These are phyloP conservation scores for Crocuta crocuta DNA, from an alignment of 2,113 vertebrate species.

Conservation along the genomic window DNA sequence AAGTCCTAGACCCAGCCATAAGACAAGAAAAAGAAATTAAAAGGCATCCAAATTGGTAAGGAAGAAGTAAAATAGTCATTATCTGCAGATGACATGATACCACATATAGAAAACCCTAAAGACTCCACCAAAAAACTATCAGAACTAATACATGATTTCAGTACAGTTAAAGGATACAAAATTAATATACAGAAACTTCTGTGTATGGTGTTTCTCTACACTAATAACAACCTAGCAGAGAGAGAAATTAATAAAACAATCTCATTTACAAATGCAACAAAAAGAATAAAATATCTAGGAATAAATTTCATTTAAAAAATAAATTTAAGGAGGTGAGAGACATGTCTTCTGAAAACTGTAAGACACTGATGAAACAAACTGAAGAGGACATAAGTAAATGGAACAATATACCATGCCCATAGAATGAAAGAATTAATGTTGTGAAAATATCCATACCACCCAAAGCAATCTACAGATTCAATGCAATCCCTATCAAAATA, in stretches of 20 bases:
- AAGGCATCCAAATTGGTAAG: neutral
- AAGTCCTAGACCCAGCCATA: neutral
- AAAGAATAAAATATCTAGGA: neutral
- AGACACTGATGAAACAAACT: neutral
- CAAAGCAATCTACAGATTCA: neutral
- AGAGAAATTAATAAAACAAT: neutral
- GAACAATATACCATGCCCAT: neutral
- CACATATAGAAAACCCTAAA: neutral
- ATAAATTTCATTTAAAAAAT: neutral
- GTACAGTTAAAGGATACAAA: neutral
- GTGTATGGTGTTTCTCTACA: neutral
- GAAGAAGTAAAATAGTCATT: neutral
- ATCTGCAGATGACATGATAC: neutral
- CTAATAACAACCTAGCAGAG: neutral
- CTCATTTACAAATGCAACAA: neutral
- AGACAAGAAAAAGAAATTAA: neutral
- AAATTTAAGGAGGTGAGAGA: neutral
- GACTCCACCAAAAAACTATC: neutral
- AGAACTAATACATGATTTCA: neutral
- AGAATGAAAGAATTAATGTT: neutral
- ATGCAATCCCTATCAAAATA: neutral
- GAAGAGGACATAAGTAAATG: neutral
- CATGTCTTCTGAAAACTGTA: neutral
- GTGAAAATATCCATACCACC: neutral
- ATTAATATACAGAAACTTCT: neutral